phyloP scores from a whole-genome alignment of 1,140 invertebrate genomes.

The Hyphantria cunea region DNA sequence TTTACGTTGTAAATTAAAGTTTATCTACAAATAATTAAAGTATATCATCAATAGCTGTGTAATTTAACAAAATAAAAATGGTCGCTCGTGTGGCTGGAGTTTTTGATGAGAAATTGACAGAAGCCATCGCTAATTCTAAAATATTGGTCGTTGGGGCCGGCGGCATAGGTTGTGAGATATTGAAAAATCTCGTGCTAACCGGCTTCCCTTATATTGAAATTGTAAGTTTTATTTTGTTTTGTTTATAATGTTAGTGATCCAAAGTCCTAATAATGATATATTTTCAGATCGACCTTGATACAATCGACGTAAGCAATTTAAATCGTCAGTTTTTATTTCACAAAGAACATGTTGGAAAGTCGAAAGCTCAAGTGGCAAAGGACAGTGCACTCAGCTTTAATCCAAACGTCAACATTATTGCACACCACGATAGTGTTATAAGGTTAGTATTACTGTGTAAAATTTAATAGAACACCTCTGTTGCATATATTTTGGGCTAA shows the following conservation, averaged over 20 bases:
- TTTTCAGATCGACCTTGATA: conserved; percentile 98
- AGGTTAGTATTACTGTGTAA: conserved; percentile 81
- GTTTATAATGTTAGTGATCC: background rate
- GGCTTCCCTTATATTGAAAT: conserved; percentile 97
- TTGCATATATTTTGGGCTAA: too few relatives aligned
- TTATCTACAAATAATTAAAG: conserved; percentile 19
- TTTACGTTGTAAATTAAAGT: conserved; percentile 33
- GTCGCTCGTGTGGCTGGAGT: conserved; percentile 85
- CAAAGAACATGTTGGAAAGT: conserved; percentile 98
- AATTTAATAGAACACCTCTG: too few relatives aligned
- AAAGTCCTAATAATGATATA: conserved; percentile 31
- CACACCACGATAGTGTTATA: conserved; percentile 97
- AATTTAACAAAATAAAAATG: conserved; percentile 73
- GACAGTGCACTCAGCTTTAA: conserved; percentile 95
- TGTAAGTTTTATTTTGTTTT: conserved; percentile 84
- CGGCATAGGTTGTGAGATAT: conserved; percentile 98
- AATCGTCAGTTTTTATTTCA: conserved; percentile 99
- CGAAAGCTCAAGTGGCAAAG: conserved; percentile 94
- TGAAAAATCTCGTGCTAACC: conserved; percentile 98
- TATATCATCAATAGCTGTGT: background rate
- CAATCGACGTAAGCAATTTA: conserved; percentile 99
- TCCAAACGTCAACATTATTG: conserved; percentile 92
- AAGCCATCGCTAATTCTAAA: conserved; percentile 82
- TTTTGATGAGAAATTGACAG: conserved; percentile 83
- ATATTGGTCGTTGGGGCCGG: conserved; percentile 97